A percentile compares a stretch with the other conserved stretches of the same genome.
These are phyloP conservation scores for Phyllotis vaccarum DNA, from an alignment of 2,797 vertebrate genomes.

Conservation along the genomic window DNA sequence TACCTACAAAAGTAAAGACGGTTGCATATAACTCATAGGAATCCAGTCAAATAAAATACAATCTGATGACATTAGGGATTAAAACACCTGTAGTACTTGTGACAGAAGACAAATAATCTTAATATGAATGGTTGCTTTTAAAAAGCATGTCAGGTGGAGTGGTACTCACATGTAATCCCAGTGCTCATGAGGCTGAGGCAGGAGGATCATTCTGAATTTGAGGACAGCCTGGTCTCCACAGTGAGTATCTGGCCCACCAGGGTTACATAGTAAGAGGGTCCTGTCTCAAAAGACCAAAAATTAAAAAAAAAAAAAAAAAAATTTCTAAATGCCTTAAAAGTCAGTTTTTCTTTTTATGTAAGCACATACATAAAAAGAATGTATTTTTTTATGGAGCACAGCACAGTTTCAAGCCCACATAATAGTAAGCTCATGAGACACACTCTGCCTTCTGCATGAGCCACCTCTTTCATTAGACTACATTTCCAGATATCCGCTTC, in stretches of 20 bases:
- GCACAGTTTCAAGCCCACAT: neutral
- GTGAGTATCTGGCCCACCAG: neutral
- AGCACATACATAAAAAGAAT: no score
- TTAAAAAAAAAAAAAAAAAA: neutral
- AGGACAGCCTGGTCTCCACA: neutral
- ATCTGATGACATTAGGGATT: neutral
- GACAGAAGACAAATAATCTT: neutral
- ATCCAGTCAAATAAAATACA: neutral
- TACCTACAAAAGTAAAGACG: constrained; percentile 88
- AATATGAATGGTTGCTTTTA: neutral
- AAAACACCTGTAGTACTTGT: neutral
- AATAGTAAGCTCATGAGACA: neutral
- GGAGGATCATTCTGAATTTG: neutral
- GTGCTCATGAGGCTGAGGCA: neutral
- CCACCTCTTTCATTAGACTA: neutral
- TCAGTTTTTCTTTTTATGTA: no score
- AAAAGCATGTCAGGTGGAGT: neutral
- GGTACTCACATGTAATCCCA: no score
- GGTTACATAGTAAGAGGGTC: neutral
- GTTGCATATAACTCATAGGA: neutral
- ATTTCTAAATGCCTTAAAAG: neutral
- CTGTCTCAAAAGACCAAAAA: neutral
- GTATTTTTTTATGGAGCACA: neutral
- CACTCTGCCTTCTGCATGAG: neutral
- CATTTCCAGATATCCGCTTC: neutral